phyloP scores from a whole-genome alignment of 2,888 invertebrate species.

The Perizoma flavofasciatum region DNA sequence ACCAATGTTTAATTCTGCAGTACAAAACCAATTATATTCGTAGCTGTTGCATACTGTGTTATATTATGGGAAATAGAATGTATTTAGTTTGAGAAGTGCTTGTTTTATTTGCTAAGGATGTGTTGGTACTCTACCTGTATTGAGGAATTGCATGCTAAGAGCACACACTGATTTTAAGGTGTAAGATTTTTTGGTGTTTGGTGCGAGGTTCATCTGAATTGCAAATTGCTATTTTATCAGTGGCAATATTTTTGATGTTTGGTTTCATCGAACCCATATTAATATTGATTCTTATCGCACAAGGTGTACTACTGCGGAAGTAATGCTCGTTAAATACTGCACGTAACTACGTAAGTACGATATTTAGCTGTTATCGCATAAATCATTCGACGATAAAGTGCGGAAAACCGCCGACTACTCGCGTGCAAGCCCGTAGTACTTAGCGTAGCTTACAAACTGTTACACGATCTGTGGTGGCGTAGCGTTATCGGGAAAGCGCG shows the following conservation, averaged over 20 bases:
- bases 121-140: background rate
- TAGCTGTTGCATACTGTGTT: slow-evolving; percentile 60
- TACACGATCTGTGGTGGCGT: slow-evolving; percentile 37
- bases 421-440: slow-evolving; percentile 37
- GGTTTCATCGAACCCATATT: slow-evolving; percentile 11
- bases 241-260: slow-evolving; percentile 12
- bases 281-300: slow-evolving; percentile 33
- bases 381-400: slow-evolving; percentile 64
- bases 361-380: slow-evolving; percentile 57
- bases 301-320: slow-evolving; percentile 35
- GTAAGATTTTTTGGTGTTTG: slow-evolving; percentile 12
- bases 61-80: slow-evolving; percentile 63
- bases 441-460: slow-evolving; percentile 30
- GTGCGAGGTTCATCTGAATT: slow-evolving; percentile 22
- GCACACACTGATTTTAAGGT: background rate
- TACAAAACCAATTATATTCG: slow-evolving; percentile 60
- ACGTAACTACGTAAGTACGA: slow-evolving; percentile 33
- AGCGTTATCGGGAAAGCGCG: slow-evolving; percentile 81
- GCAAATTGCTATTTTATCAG: slow-evolving; percentile 24
- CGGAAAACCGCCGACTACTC: slow-evolving; percentile 40
- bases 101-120: slow-evolving; percentile 56
- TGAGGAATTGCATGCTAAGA: background rate
- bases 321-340: slow-evolving; percentile 37
- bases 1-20: slow-evolving; percentile 52
- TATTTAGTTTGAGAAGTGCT: slow-evolving; percentile 56